Evolutionary conservation across 1,140 invertebrate genomes (phyloP), one percentile per base, ranked within the genome.

Genomic region (Brachystomella parvula): DNA sequence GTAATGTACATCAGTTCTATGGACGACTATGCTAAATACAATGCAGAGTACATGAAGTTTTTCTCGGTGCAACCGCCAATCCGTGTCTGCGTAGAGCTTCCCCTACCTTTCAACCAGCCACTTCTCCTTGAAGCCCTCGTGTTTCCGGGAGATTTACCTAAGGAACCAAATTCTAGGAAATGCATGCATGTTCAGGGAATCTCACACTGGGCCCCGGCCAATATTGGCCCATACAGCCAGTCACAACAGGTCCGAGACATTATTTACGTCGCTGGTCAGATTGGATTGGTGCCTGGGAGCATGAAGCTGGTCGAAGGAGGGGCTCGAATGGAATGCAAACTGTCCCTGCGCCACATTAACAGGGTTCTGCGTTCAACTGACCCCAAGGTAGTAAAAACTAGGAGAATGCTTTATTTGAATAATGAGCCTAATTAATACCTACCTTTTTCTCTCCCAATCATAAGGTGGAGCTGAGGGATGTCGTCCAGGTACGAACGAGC

Each of bases 221-320:
- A 94, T 76, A 95, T 97, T 72, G 93, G 93, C 19, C 93, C 94
- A 32, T 97, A 96, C 77, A 96, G 92, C 76, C 94, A 97, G 81
- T 89, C 89, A 29, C 83, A 90, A 9, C 71, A 89, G 87, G 81
- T 90, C 44, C 87, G 86, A 61, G 86, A 91, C 72, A 85, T 90
- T 70, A 87, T 94, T 35, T 87, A 88, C 76, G 84, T 95, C 26
- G 90, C 92, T 71, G 93, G 94, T 17, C 93, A 96, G 81, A 94
- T 96, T 73, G 90, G 89, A 17, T 77, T 96, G 68, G 85, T 93
- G 70, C 92, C 92, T 70, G 90, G 90, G 63, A 89, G 84, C 71
- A 87, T 95, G 86, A 79, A 82, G 74, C 80, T 90, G 70, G 78
- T 87, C 69, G 78, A 80, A 35, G 88, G 87, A 59, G 87, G 87